Evolutionary conservation across 2,888 invertebrate species (phyloP).

Genomic region (Dione juno): DNA sequence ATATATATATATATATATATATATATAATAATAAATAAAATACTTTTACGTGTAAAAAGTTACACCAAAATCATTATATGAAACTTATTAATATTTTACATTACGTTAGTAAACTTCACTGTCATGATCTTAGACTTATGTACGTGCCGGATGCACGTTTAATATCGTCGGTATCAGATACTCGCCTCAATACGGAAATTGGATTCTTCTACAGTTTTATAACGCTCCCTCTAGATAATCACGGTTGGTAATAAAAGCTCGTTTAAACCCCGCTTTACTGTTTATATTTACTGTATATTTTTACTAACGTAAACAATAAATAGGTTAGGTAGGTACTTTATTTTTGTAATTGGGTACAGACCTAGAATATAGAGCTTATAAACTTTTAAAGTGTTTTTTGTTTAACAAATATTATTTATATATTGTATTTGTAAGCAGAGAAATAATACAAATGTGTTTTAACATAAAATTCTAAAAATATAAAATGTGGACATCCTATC

Average conservation of each 20-base stretch:
- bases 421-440: no score
- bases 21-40: no score
- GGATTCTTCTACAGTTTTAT: slow-evolving; percentile 27
- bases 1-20: no score
- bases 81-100: neutral
- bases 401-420: neutral
- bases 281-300: slow-evolving; percentile 5
- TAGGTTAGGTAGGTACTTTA: no score
- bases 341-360: no score
- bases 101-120: neutral
- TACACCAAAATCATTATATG: no score
- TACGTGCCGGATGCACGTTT: slow-evolving; percentile 29
- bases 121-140: neutral
- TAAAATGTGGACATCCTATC: no score
- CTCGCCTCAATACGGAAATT: slow-evolving; percentile 25
- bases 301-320: neutral
- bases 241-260: slow-evolving; percentile 1
- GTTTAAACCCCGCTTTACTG: neutral
- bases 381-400: neutral
- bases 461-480: no score
- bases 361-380: no score
- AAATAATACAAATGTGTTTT: no score
- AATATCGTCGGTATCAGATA: slow-evolving; percentile 30
- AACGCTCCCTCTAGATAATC: slow-evolving; percentile 12
- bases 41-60: no score